Conservation (phyloP, 2,888 invertebrate genomes). For the Marronus borbonicus region DNA sequence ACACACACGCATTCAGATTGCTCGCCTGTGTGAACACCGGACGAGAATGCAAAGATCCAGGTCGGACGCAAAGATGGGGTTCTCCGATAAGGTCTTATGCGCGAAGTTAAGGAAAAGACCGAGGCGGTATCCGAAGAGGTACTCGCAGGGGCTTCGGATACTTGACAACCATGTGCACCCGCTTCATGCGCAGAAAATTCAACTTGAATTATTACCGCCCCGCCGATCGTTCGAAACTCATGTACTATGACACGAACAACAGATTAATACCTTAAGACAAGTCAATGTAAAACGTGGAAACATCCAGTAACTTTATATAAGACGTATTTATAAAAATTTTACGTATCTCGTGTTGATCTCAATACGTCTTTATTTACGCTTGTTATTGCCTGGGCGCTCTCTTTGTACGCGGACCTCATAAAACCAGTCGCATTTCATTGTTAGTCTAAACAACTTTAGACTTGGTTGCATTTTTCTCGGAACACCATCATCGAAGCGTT, state of each 20-base stretch:
- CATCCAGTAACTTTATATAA: conserved; percentile 46
- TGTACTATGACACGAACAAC: conserved; percentile 51
- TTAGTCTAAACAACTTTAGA: conserved; percentile 34
- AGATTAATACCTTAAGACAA: conserved; percentile 49
- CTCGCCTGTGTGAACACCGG: conserved; percentile 53
- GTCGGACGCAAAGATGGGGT: conserved; percentile 50
- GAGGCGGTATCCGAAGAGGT: conserved; percentile 19
- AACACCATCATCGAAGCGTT: conserved; percentile 4
- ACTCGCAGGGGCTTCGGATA: conserved; percentile 37
- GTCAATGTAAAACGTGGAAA: conserved; percentile 44
- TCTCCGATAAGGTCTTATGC: conserved; percentile 48
- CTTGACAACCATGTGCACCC: conserved; percentile 54
- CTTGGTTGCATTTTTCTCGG: conserved; percentile 14
- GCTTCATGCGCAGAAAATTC: conserved; percentile 51
- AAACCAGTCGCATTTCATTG: conserved; percentile 31
- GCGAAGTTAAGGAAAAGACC: conserved; percentile 4
- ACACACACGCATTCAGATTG: conserved; percentile 55
- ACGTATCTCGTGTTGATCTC: conserved; percentile 50
- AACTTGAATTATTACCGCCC: conserved; percentile 48
- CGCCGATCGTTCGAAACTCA: conserved; percentile 43
- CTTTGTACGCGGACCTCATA: not conserved
- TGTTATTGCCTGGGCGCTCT: conserved; percentile 16
- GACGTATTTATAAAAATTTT: conserved; percentile 46
- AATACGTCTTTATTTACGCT: conserved; percentile 43
- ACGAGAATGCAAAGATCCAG: conserved; percentile 52